Conservation (phyloP, 1,140 invertebrate species). For the Atta colombica region DNA sequence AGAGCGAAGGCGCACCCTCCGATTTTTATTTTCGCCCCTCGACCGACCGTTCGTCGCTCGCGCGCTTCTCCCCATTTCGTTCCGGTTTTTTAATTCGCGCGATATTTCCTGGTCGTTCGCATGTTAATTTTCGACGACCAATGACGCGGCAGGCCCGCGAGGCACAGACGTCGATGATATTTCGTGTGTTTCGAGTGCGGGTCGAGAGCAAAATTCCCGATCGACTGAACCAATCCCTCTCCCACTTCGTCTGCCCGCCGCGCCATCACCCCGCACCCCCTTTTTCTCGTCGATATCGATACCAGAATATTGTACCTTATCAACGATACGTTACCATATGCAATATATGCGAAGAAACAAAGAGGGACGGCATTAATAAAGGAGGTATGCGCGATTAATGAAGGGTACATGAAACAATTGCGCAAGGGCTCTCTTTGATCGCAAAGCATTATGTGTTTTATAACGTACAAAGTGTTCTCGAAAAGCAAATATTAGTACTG, state of each 20-base stretch:
- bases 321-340: slow-evolving; percentile 16
- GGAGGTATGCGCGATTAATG: background rate
- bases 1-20: slow-evolving; percentile 24
- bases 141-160: slow-evolving; percentile 78
- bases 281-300: slow-evolving; percentile 34
- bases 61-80: slow-evolving; percentile 53
- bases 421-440: slow-evolving; percentile 16
- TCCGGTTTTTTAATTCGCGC: slow-evolving; percentile 81
- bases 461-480: background rate
- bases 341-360: background rate
- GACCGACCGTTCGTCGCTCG: too few species aligned
- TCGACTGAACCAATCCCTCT: slow-evolving; percentile 69
- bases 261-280: background rate
- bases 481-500: background rate
- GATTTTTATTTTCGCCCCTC: slow-evolving; percentile 60
- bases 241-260: background rate
- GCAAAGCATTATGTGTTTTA: background rate
- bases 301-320: slow-evolving; percentile 37
- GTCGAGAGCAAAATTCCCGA: slow-evolving; percentile 79
- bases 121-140: slow-evolving; percentile 85
- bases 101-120: slow-evolving; percentile 83
- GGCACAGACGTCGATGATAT: slow-evolving; percentile 84
- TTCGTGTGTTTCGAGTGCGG: slow-evolving; percentile 66
- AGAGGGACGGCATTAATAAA: background rate
- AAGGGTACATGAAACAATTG: background rate